These are phyloP conservation scores for Colistium nudipinnis DNA, from an alignment of 2,113 vertebrate genomes.

Conservation along the genomic window DNA sequence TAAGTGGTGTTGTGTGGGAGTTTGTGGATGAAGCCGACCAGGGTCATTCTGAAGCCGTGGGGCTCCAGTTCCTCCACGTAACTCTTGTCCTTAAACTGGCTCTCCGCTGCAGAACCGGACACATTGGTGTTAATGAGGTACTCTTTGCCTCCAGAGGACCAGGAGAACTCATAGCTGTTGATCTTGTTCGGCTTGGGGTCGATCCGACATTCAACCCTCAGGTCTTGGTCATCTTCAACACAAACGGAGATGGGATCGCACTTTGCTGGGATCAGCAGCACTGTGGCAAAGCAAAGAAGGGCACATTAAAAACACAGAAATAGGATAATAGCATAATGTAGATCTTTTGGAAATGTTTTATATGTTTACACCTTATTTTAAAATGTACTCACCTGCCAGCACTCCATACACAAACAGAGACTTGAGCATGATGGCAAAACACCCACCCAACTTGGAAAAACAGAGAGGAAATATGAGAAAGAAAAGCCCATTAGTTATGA, in stretches of 20 bases:
- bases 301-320: background rate
- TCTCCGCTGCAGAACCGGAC: slow-evolving; percentile 67
- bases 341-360: background rate
- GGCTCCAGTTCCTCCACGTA: slow-evolving; percentile 67
- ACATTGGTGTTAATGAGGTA: slow-evolving; percentile 79
- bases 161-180: slow-evolving; percentile 79
- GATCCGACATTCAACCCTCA: slow-evolving; percentile 79
- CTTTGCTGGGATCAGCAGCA: slow-evolving; percentile 64
- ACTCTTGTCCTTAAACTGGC: slow-evolving; percentile 65
- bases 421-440: slow-evolving; percentile 66
- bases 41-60: slow-evolving; percentile 72
- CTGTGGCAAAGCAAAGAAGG: slow-evolving; percentile 48
- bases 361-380: too few species aligned
- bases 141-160: slow-evolving; percentile 73
- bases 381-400: slow-evolving; percentile 67
- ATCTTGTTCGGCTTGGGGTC: slow-evolving; percentile 58
- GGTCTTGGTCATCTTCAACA: slow-evolving; percentile 72
- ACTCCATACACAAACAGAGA: slow-evolving; percentile 63
- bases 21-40: slow-evolving; percentile 52
- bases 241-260: slow-evolving; percentile 73
- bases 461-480: background rate
- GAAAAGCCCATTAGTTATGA: background rate
- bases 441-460: slow-evolving; percentile 52
- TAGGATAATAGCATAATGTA: background rate
- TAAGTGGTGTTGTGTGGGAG: slow-evolving; percentile 77